phyloP scores from a whole-genome alignment of 2,888 invertebrate genomes.

The Caradrina kadenii region DNA sequence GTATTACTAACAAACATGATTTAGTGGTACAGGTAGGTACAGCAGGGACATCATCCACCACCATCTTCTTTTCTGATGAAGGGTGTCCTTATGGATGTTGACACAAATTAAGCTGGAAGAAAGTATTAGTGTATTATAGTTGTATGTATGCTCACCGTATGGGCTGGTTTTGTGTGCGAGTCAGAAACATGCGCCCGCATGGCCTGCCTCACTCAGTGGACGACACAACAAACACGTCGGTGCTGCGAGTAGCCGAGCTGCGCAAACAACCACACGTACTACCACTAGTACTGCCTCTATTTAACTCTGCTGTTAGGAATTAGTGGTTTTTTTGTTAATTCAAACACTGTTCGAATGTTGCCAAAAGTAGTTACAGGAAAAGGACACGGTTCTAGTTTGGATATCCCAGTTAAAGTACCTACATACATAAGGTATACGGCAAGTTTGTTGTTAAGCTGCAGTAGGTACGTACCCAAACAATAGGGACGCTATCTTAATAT shows the following conservation, averaged over 20 bases:
- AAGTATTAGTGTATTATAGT: too few relatives aligned
- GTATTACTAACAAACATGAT: too few relatives aligned
- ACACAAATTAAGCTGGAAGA: too few relatives aligned
- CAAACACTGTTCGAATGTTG: neutral
- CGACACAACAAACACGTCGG: conserved; percentile 22
- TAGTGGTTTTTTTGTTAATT: conserved; percentile 2
- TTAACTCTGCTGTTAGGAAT: conserved; percentile 12
- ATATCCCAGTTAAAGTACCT: neutral
- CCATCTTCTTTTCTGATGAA: too few relatives aligned
- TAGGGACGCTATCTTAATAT: neutral
- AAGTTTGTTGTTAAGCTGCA: neutral
- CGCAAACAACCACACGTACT: conserved; percentile 23
- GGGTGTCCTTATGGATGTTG: too few relatives aligned
- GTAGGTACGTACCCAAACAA: neutral
- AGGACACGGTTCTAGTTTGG: neutral
- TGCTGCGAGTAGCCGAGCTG: neutral
- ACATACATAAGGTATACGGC: too few relatives aligned
- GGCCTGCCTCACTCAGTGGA: conserved; percentile 7
- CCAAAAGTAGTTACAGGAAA: neutral
- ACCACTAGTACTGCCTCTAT: conserved; percentile 10
- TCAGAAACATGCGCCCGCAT: conserved; percentile 54
- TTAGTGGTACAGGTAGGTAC: too few relatives aligned
- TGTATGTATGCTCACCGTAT: conserved; percentile 9
- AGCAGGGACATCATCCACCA: too few relatives aligned
- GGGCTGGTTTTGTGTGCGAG: conserved; percentile 19